Evolutionary conservation across 2,113 vertebrate genomes (phyloP).

Genomic region (Perca fluviatilis): DNA sequence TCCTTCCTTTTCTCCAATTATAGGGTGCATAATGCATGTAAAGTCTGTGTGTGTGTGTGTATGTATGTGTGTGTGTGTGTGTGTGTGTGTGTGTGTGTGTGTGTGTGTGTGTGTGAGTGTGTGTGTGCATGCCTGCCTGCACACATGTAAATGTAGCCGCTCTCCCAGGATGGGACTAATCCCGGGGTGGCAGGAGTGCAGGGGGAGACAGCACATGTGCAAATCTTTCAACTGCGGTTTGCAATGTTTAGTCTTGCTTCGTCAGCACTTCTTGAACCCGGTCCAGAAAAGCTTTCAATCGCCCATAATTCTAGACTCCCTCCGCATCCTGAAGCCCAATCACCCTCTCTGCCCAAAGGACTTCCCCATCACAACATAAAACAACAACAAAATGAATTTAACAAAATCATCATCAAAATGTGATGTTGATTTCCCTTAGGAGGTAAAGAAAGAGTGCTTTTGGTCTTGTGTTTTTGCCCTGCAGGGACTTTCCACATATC

Average conservation of each 20-base stretch:
- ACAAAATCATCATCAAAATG: conserved; percentile 52
- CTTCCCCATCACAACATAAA: conserved; percentile 54
- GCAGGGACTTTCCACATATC: conserved; percentile 66
- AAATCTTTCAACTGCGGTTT: conserved; percentile 82
- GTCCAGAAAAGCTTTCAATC: conserved; percentile 96
- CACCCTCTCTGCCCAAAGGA: conserved; percentile 60
- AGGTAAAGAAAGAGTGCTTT: conserved; percentile 24
- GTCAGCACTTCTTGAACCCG: conserved; percentile 90
- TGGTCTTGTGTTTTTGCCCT: conserved; percentile 5
- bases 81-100: neutral
- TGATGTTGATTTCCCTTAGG: conserved; percentile 28
- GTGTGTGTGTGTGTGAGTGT: conserved; percentile 10
- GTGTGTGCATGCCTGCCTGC: conserved; percentile 15
- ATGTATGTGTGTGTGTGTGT: neutral
- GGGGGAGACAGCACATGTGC: conserved; percentile 81
- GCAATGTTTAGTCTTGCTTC: conserved; percentile 88
- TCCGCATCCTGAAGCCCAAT: conserved; percentile 78
- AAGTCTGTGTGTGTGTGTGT: neutral
- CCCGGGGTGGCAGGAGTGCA: conserved; percentile 60
- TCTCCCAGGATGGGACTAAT: conserved; percentile 72
- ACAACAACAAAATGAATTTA: conserved; percentile 68
- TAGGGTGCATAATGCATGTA: conserved; percentile 13
- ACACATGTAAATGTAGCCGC: conserved; percentile 54
- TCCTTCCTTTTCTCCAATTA: conserved; percentile 19
- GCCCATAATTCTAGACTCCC: conserved; percentile 81